phyloP scores from a whole-genome alignment of 1,140 invertebrate species.

The Zaprionus tsacasi region DNA sequence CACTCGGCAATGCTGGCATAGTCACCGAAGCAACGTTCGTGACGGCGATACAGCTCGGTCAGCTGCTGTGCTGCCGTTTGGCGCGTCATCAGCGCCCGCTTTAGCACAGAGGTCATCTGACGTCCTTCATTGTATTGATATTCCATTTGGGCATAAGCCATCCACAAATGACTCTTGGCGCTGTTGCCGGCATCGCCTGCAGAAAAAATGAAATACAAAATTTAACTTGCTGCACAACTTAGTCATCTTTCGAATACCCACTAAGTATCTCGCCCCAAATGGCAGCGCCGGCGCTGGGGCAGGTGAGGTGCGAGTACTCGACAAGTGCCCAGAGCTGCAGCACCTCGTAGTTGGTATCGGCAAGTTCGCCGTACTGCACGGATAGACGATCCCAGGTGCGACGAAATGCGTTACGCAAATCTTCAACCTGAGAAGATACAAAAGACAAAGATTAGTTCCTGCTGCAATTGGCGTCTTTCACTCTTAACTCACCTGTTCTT shows the following conservation, averaged over 20 bases:
- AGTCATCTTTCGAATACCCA: slow-evolving; percentile 15
- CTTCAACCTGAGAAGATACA: slow-evolving; percentile 20
- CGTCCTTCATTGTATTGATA: slow-evolving; percentile 38
- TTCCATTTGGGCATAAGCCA: slow-evolving; percentile 59
- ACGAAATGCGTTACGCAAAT: slow-evolving; percentile 61
- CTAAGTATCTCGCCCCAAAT: slow-evolving; percentile 76
- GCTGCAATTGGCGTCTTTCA: background rate
- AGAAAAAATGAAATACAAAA: background rate
- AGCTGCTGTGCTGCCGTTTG: slow-evolving; percentile 20
- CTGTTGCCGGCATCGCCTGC: slow-evolving; percentile 61
- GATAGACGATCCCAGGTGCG: slow-evolving; percentile 69
- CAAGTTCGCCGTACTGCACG: slow-evolving; percentile 62
- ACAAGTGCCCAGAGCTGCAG: slow-evolving; percentile 76
- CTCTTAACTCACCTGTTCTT: slow-evolving; percentile 14
- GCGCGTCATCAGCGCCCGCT: slow-evolving; percentile 26
- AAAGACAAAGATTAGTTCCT: background rate
- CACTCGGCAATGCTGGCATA: slow-evolving; percentile 53
- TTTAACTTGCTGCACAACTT: background rate
- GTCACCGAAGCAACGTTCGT: slow-evolving; percentile 55
- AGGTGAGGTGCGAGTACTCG: slow-evolving; percentile 61
- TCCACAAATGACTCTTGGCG: slow-evolving; percentile 44
- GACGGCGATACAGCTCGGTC: slow-evolving; percentile 49
- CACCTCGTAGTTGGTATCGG: slow-evolving; percentile 75
- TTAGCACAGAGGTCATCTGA: slow-evolving; percentile 34
- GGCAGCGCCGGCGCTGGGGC: slow-evolving; percentile 39